These are phyloP conservation scores for Pseudomyrmex concolor DNA, from an alignment of 1,140 invertebrate genomes.

Conservation along the genomic window DNA sequence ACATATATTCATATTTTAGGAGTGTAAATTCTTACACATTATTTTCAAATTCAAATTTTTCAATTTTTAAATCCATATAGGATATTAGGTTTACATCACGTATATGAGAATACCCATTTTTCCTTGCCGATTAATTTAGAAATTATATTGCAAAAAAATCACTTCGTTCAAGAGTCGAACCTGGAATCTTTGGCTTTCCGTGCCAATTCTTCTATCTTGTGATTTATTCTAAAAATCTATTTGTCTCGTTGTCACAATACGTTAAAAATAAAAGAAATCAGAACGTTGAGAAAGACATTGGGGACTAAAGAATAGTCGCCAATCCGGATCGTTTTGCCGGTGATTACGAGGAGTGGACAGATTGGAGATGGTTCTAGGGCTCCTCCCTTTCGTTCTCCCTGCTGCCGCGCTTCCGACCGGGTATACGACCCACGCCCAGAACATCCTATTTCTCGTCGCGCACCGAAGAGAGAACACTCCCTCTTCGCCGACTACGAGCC, in stretches of 20 bases:
- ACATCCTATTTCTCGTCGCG: slow-evolving; percentile 36
- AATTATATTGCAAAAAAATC: too few relatives aligned
- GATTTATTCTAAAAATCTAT: not conserved
- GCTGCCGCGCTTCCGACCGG: slow-evolving; percentile 31
- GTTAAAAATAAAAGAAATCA: not conserved
- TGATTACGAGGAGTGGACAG: slow-evolving; percentile 65
- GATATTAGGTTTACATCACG: too few relatives aligned
- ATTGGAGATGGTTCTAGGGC: slow-evolving; percentile 61
- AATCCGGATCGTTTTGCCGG: slow-evolving; percentile 60
- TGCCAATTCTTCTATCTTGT: too few relatives aligned
- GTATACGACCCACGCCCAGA: slow-evolving; percentile 12
- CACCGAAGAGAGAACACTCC: slow-evolving; percentile 58
- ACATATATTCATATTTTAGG: too few relatives aligned
- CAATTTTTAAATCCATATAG: too few relatives aligned
- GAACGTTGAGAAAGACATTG: slow-evolving; percentile 20
- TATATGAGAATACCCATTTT: too few relatives aligned
- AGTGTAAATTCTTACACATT: too few relatives aligned
- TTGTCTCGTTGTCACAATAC: not conserved
- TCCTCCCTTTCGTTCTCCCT: slow-evolving; percentile 52
- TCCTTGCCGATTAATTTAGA: too few relatives aligned
- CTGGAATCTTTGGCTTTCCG: too few relatives aligned
- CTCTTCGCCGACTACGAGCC: slow-evolving; percentile 72
- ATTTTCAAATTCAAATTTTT: too few relatives aligned
- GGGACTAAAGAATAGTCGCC: slow-evolving; percentile 37
- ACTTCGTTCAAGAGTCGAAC: too few relatives aligned